A percentile compares a stretch with the other conserved stretches of the same genome.
Conservation (phyloP, 2,113 vertebrate genomes). For the Peromyscus leucopus region DNA sequence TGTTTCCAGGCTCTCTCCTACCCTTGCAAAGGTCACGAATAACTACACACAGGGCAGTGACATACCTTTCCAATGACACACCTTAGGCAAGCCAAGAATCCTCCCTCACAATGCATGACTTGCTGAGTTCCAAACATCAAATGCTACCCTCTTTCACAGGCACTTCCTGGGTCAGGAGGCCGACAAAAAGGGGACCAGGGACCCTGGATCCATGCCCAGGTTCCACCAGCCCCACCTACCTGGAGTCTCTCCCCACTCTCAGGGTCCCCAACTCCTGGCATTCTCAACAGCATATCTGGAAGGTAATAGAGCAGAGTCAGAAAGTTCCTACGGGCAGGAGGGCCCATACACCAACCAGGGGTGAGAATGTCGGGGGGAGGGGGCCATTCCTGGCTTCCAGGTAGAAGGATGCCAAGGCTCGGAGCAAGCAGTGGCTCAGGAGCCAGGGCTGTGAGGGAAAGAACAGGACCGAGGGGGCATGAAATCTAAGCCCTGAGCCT, state of each 20-base stretch:
- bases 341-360: not conserved
- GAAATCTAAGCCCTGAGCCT: not conserved
- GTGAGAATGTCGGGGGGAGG: fast-evolving
- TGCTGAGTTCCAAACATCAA: not conserved
- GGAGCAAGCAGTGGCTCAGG: not conserved
- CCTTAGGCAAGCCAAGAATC: not conserved
- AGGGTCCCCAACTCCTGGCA: constrained; percentile 84
- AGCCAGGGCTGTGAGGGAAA: not conserved
- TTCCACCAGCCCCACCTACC: constrained; percentile 78
- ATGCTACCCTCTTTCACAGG: not conserved
- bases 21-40: constrained; percentile 63
- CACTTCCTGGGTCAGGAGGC: not conserved
- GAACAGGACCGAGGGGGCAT: not conserved
- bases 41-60: not conserved
- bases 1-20: constrained; percentile 53
- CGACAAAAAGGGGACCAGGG: not conserved
- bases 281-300: constrained; percentile 87
- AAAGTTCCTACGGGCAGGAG: not conserved
- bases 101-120: not conserved
- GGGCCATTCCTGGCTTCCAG: not conserved
- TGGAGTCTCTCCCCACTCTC: constrained; percentile 84
- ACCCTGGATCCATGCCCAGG: not conserved
- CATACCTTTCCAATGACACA: not conserved
- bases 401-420: not conserved
- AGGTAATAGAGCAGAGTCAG: constrained; percentile 76